These are phyloP conservation scores for Phalacrocorax pelagicus DNA, from an alignment of 2,113 vertebrate species.

Conservation along the genomic window DNA sequence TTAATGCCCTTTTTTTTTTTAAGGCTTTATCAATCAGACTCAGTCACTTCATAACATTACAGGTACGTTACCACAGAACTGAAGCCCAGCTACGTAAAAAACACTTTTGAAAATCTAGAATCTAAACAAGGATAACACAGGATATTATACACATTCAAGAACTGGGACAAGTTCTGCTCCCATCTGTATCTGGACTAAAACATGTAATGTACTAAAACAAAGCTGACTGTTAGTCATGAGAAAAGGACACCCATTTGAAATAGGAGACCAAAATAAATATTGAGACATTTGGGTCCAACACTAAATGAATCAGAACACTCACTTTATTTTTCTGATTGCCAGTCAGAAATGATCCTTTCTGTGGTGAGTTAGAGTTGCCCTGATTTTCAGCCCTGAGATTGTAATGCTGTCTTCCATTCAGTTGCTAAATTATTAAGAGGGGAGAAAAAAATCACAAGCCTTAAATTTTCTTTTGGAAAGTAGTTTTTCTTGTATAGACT, in stretches of 20 bases:
- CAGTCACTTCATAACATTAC: not conserved
- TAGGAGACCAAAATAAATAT: not conserved
- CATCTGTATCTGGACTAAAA: not conserved
- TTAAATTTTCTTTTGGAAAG: too few species aligned
- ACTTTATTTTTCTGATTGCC: constrained; percentile 76
- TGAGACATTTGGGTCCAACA: not conserved
- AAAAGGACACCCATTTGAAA: not conserved
- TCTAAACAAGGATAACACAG: not conserved
- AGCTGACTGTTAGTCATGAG: not conserved
- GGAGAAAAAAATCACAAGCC: too few species aligned
- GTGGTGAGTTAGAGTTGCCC: constrained; percentile 75
- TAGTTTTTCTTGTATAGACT: too few species aligned
- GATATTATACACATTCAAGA: not conserved
- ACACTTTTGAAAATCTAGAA: not conserved
- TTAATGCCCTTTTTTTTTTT: not conserved
- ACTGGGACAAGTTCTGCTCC: not conserved
- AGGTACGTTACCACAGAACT: not conserved
- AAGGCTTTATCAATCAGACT: not conserved
- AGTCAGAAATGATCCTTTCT: constrained; percentile 70
- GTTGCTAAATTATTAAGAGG: constrained; percentile 54
- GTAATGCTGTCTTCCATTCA: constrained; percentile 79
- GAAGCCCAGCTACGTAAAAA: not conserved
- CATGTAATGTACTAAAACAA: not conserved
- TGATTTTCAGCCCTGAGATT: constrained; percentile 77
- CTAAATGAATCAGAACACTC: not conserved